Base-by-base conservation (phyloP, 2,113 vertebrate genomes). In the Xenopus borealis region DNA sequence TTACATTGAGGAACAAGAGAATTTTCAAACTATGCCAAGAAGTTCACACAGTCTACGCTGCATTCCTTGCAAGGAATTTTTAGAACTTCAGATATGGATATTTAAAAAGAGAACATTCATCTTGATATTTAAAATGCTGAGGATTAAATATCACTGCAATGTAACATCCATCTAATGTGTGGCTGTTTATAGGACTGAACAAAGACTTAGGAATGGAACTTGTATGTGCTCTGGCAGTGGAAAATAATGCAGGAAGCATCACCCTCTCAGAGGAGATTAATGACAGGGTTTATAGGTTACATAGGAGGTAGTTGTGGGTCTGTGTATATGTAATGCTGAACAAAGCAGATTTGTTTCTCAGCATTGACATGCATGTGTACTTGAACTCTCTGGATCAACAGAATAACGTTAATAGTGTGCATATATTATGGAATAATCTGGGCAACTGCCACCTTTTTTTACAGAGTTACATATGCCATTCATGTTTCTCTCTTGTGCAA, bases 291-390 rank as follows among this genome's bases (percentile, higher is more conserved):
- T 70, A 62, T 69, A 77, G 74, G 74, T 77, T 77, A 77, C 74
- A 77, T 64, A 69, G 59, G 67, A 77, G 74, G 66, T 52, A 77
- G 66, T 77, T 77, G 74, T 77, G 74, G 74, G 74, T 77, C 66
- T 77, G 64, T 77, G 74, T 77, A 63, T 77, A 77, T 77, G 69
- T 67, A 70, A 46, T 77, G 74, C 74, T 77, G 74, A 77, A 77
- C 74, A 77, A 77, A 77, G 74, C 74, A 77, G 74, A 77, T 77
- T 77, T 77, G 59, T 77, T 77, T 70, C 55, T 64, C 57, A 57
- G 61, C 74, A 70, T 63, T 77, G 74, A 77, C 74, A 77, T 77
- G 74, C 74, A 77, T 70, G 67, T 77, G 67, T 55, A 69, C 74
- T 77, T 77, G 74, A 77, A 77, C 74, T 70, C 27, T 77, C 45